Evolutionary conservation across 2,888 invertebrate genomes (phyloP).

Genomic region (Drosophila mimica): DNA sequence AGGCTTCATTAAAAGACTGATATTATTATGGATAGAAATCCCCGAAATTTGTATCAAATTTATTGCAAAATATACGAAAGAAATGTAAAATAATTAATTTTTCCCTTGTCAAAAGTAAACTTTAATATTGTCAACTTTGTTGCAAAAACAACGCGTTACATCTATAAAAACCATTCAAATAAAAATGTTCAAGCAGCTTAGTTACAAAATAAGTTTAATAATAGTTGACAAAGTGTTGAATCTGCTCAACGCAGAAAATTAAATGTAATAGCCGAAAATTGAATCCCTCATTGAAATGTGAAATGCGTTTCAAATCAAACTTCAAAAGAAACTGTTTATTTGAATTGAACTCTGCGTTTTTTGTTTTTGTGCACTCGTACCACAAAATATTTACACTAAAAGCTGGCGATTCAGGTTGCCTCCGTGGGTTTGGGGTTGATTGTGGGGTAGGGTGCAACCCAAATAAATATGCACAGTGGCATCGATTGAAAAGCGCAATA

Average conservation of each 20-base stretch:
- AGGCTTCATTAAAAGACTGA: too few species aligned
- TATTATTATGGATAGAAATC: too few species aligned
- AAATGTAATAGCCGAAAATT: background rate
- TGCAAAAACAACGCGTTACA: background rate
- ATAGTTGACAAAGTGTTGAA: background rate
- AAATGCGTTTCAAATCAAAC: background rate
- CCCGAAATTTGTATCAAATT: too few species aligned
- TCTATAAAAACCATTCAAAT: background rate
- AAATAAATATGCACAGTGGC: slow-evolving; percentile 51
- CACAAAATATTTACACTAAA: slow-evolving; percentile 10
- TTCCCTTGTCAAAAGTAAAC: background rate
- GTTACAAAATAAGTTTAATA: background rate
- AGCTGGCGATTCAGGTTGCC: slow-evolving; percentile 4
- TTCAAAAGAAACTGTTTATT: background rate
- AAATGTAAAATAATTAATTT: background rate
- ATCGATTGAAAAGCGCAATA: slow-evolving; percentile 70
- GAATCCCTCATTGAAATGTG: background rate
- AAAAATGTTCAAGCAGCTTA: background rate
- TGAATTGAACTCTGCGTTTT: background rate
- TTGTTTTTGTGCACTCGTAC: background rate
- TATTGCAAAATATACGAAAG: too few species aligned
- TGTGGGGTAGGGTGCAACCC: slow-evolving; percentile 14
- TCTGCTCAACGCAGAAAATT: background rate
- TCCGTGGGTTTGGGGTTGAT: background rate
- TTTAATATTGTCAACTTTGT: background rate